These are phyloP conservation scores for Garrulus glandarius DNA, from an alignment of 2,797 vertebrate species.

Conservation along the genomic window DNA sequence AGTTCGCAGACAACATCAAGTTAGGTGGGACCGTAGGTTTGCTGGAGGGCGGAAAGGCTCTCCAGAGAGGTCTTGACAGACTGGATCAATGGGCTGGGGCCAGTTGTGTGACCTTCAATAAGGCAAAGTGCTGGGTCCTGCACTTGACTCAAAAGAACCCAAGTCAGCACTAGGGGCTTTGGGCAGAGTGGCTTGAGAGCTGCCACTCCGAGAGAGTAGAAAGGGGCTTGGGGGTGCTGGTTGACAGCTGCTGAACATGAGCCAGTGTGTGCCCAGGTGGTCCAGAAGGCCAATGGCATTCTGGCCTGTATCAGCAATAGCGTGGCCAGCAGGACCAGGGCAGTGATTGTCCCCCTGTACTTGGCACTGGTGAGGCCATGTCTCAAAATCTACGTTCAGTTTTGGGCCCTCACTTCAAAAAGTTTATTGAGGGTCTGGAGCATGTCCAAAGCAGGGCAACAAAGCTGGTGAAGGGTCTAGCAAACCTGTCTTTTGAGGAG, in stretches of 20 bases:
- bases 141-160: neutral
- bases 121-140: accelerated
- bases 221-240: neutral
- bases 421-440: neutral
- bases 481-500: neutral
- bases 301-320: neutral
- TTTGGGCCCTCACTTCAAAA: neutral
- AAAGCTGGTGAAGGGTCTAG: neutral
- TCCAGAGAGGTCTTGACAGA: no score
- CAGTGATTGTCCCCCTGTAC: no score
- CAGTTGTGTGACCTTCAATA: neutral
- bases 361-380: neutral
- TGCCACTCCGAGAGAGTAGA: neutral
- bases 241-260: neutral
- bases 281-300: neutral
- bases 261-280: accelerated
- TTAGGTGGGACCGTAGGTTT: neutral
- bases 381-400: neutral
- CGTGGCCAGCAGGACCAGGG: neutral
- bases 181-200: neutral
- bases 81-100: neutral
- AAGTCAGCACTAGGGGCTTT: neutral
- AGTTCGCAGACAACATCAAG: accelerated
- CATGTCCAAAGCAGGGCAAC: neutral
- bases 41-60: neutral